Evolutionary conservation across 1,140 invertebrate species (phyloP).

Genomic region (Anthonomus grandis): DNA sequence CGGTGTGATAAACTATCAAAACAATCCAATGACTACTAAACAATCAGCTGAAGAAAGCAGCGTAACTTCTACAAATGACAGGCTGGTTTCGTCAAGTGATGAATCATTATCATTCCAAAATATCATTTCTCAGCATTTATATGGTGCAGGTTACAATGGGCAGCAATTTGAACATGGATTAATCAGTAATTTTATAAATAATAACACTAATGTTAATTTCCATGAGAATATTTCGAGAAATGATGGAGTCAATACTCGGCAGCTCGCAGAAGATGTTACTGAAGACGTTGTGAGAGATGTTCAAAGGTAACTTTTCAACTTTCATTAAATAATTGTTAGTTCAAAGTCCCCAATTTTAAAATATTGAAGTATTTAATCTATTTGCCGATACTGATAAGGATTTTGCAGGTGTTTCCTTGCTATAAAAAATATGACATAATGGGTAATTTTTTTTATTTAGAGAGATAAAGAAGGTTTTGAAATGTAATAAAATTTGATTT

Average conservation of each 20-base stretch:
- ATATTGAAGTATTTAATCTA: too few relatives aligned
- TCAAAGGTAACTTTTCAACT: conserved; percentile 51
- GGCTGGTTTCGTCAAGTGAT: conserved; percentile 33
- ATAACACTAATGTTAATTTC: conserved; percentile 37
- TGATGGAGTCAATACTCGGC: background rate
- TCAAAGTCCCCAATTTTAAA: too few relatives aligned
- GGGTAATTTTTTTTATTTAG: too few relatives aligned
- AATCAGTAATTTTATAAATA: conserved; percentile 34
- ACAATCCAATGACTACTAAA: conserved; percentile 9
- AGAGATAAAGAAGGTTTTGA: too few relatives aligned
- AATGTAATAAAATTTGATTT: too few relatives aligned
- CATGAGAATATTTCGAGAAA: conserved; percentile 26
- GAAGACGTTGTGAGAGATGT: conserved; percentile 64
- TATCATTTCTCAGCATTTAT: conserved; percentile 19
- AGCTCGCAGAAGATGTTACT: conserved; percentile 49
- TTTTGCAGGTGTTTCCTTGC: too few relatives aligned
- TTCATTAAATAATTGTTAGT: background rate
- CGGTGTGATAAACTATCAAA: conserved; percentile 30
- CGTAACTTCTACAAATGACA: conserved; percentile 22
- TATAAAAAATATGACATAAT: too few relatives aligned
- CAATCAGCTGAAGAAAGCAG: conserved; percentile 17
- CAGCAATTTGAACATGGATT: conserved; percentile 45
- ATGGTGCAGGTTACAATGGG: conserved; percentile 5
- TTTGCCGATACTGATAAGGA: too few relatives aligned
- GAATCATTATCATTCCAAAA: conserved; percentile 35